Conservation (phyloP, 2,797 vertebrate species). For the Leuciscus waleckii region DNA sequence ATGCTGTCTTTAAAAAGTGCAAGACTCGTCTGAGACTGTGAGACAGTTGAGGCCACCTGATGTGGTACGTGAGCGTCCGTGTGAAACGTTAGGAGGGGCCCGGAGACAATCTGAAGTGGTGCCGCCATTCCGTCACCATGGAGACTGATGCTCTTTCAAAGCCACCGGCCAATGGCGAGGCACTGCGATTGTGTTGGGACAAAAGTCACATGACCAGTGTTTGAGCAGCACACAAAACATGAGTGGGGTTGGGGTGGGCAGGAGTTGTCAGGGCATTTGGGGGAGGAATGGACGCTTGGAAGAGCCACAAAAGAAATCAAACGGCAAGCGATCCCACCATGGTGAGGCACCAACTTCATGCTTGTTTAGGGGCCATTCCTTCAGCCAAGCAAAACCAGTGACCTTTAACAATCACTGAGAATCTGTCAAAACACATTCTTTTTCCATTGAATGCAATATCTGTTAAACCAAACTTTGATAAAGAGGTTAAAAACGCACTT, state of each 20-base stretch:
- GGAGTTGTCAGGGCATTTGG: slow-evolving; percentile 21
- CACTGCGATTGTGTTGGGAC: slow-evolving; percentile 78
- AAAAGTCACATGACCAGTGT: slow-evolving; percentile 82
- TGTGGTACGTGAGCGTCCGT: slow-evolving; percentile 4
- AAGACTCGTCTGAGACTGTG: background rate
- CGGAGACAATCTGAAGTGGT: slow-evolving; percentile 76
- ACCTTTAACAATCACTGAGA: slow-evolving; percentile 3
- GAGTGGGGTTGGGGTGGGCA: slow-evolving; percentile 33
- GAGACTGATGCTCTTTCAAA: slow-evolving; percentile 85
- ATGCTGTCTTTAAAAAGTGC: background rate
- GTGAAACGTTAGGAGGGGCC: slow-evolving; percentile 45
- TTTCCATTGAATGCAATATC: background rate
- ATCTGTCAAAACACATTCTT: slow-evolving; percentile 11
- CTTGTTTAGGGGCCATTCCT: slow-evolving; percentile 40
- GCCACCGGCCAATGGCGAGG: slow-evolving; percentile 79
- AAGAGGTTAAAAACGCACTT: background rate
- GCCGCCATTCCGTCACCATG: slow-evolving; percentile 80
- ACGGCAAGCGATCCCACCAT: slow-evolving; percentile 48
- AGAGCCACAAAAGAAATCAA: slow-evolving; percentile 52
- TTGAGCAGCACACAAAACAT: slow-evolving; percentile 61
- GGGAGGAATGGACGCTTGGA: slow-evolving; percentile 45
- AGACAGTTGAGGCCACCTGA: slow-evolving; percentile 16
- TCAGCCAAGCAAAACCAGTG: slow-evolving; percentile 32
- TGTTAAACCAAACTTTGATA: background rate
- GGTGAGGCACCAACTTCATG: slow-evolving; percentile 46